Percentiles rank a stretch among this genome's conserved stretches.
Evolutionary conservation across 2,113 vertebrate genomes (phyloP).

Genomic region (Ancistrus triradiatus): DNA sequence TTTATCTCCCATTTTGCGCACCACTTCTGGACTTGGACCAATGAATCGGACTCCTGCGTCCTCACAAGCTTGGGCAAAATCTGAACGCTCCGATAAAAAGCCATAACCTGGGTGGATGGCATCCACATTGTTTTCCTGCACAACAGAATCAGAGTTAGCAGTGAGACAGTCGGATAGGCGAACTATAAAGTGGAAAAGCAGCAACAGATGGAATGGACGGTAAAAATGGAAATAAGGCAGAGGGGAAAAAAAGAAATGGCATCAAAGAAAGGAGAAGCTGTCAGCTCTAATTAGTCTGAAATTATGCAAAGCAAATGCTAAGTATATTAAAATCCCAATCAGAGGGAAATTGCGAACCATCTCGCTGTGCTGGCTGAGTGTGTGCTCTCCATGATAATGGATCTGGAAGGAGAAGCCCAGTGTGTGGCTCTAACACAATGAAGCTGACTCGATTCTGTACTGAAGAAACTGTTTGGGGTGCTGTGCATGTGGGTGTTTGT

Average conservation of each 20-base stretch:
- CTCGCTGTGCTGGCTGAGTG: slow-evolving; percentile 37
- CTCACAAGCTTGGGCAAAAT: slow-evolving; percentile 76
- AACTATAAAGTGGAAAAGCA: background rate
- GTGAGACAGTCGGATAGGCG: background rate
- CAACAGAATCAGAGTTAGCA: background rate
- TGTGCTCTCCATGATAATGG: slow-evolving; percentile 42
- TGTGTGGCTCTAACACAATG: slow-evolving; percentile 32
- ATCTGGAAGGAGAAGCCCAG: slow-evolving; percentile 33
- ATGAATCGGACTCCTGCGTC: slow-evolving; percentile 74
- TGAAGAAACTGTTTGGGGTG: background rate
- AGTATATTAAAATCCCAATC: slow-evolving; percentile 48
- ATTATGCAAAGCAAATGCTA: slow-evolving; percentile 37
- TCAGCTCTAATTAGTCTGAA: slow-evolving; percentile 34
- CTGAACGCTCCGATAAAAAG: slow-evolving; percentile 72
- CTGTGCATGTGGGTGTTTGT: background rate
- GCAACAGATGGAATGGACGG: background rate
- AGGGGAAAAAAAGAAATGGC: slow-evolving; percentile 1
- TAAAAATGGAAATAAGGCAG: background rate
- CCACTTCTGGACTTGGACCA: slow-evolving; percentile 73
- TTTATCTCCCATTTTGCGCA: slow-evolving; percentile 79
- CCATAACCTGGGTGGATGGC: slow-evolving; percentile 78
- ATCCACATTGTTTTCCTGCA: slow-evolving; percentile 73
- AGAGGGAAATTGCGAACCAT: slow-evolving; percentile 39
- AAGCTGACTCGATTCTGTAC: slow-evolving; percentile 23
- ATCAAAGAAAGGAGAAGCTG: slow-evolving; percentile 13